These are phyloP conservation scores for Actinia equina DNA, from an alignment of 64 coral and sea anemone genomes.

Conservation along the genomic window DNA sequence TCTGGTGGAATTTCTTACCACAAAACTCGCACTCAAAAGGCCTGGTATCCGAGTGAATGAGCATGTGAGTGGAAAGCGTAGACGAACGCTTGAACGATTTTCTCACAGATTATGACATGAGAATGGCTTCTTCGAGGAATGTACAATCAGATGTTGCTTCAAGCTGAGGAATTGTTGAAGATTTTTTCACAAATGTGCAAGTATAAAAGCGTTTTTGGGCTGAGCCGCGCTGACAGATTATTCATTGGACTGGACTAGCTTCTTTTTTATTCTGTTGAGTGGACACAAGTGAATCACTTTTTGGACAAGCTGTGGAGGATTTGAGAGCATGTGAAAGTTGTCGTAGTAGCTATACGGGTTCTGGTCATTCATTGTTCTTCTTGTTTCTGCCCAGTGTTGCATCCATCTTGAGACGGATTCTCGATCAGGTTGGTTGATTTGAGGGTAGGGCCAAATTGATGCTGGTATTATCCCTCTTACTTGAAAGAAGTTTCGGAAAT, in stretches of 20 bases:
- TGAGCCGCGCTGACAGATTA: neutral
- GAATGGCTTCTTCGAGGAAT: conserved; percentile 48
- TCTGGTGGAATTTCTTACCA: conserved; percentile 65
- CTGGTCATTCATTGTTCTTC: neutral
- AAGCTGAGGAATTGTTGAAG: conserved; percentile 56
- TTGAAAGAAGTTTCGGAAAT: neutral
- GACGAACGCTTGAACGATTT: conserved; percentile 60
- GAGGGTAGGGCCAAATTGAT: conserved; percentile 38
- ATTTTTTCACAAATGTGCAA: conserved; percentile 49
- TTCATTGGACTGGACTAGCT: neutral
- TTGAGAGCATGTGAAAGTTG: neutral
- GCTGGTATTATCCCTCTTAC: neutral
- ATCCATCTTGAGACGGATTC: conserved; percentile 55
- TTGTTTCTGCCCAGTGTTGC: conserved; percentile 57
- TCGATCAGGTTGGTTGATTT: neutral
- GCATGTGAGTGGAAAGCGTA: conserved; percentile 58
- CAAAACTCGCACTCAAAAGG: conserved; percentile 64
- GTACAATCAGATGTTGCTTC: conserved; percentile 57
- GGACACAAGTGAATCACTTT: neutral
- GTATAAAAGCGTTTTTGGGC: conserved; percentile 27
- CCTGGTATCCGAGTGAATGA: conserved; percentile 60
- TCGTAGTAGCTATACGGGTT: neutral
- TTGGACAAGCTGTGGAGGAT: neutral
- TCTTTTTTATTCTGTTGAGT: neutral
- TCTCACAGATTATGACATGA: conserved; percentile 34